A percentile compares a stretch with the other conserved stretches of the same genome.
These are phyloP conservation scores for Mechanitis mazaeus DNA, from an alignment of 2,888 invertebrate species.

Conservation along the genomic window DNA sequence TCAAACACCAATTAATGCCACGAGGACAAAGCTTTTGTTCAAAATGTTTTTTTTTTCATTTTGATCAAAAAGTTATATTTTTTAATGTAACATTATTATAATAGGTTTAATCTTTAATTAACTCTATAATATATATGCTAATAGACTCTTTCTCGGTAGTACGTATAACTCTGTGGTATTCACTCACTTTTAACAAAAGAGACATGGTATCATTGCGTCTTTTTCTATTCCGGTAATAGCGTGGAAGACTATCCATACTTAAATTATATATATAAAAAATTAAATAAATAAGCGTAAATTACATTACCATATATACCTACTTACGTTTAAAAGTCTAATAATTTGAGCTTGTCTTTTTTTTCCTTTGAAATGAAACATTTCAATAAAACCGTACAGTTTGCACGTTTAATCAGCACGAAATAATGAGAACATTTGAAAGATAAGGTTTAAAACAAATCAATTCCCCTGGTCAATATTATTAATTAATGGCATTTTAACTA, in stretches of 20 bases:
- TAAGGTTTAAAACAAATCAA: not conserved
- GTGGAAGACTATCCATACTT: not conserved
- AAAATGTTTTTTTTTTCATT: not conserved
- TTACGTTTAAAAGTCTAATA: constrained; percentile 45
- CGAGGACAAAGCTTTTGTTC: no score
- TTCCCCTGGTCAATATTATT: constrained; percentile 6
- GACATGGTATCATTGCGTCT: constrained; percentile 40
- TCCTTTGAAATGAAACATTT: constrained; percentile 51
- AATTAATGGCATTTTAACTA: not conserved
- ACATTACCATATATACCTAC: constrained; percentile 29
- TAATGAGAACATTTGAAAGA: no score
- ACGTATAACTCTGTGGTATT: no score
- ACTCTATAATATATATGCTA: no score
- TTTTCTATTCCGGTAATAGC: constrained; percentile 25
- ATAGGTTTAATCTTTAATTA: no score
- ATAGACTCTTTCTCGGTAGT: no score
- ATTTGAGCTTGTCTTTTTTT: constrained; percentile 49
- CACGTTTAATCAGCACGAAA: no score
- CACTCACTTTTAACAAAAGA: constrained; percentile 39
- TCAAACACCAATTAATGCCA: not conserved
- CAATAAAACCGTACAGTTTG: constrained; percentile 1
- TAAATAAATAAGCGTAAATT: constrained; percentile 2
- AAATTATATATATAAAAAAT: not conserved
- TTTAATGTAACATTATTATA: no score
- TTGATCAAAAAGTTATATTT: no score